These are phyloP conservation scores for Charina bottae DNA, from an alignment of 2,113 vertebrate genomes.

Conservation along the genomic window DNA sequence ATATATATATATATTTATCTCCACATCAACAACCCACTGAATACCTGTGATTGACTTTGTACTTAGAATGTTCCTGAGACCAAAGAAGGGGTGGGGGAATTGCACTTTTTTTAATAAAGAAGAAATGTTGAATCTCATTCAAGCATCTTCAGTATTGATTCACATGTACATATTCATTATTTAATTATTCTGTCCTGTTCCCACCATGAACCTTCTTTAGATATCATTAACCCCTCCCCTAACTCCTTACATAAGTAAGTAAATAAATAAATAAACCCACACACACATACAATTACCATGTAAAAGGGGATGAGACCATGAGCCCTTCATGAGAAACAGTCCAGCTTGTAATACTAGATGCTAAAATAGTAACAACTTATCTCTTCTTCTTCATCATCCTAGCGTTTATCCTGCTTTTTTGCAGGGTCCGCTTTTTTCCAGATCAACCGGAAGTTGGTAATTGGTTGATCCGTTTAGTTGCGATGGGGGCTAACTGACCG, in stretches of 20 bases:
- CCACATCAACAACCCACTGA: not conserved
- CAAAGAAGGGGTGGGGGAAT: not conserved
- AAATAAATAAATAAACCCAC: too few species aligned
- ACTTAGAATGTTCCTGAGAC: slow-evolving; percentile 28
- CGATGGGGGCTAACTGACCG: too few species aligned
- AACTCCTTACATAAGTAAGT: too few species aligned
- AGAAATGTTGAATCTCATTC: not conserved
- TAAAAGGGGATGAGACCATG: not conserved
- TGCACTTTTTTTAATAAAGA: slow-evolving; percentile 5
- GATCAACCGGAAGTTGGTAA: too few species aligned
- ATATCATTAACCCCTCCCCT: not conserved
- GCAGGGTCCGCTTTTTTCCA: too few species aligned
- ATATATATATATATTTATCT: too few species aligned
- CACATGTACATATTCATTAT: not conserved
- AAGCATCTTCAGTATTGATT: too few species aligned
- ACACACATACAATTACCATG: not conserved
- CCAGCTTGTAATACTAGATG: not conserved
- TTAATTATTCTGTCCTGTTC: not conserved
- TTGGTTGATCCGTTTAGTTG: too few species aligned
- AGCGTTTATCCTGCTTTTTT: too few species aligned
- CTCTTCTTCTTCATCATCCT: too few species aligned
- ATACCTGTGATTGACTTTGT: not conserved
- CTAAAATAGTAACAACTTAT: not conserved
- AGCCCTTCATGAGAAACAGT: not conserved
- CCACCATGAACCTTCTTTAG: not conserved